Evolutionary conservation across 2,113 vertebrate genomes (phyloP).

Genomic region (Blennius ocellaris): DNA sequence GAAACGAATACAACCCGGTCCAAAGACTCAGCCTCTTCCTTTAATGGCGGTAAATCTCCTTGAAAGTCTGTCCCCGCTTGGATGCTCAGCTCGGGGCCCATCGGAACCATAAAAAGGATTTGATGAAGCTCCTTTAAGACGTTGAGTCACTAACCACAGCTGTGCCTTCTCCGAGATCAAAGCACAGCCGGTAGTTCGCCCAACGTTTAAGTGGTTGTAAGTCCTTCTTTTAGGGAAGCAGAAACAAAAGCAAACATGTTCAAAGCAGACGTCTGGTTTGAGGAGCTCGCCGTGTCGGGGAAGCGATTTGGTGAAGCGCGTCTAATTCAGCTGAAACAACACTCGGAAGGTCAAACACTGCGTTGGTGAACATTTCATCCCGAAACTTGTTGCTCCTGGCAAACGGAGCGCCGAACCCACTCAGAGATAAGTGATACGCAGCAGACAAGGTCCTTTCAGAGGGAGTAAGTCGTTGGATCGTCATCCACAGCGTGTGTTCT

Average conservation of each 20-base stretch:
- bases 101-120: constrained; percentile 43
- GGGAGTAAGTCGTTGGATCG: constrained; percentile 13
- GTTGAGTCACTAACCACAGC: constrained; percentile 68
- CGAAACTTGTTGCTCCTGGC: constrained; percentile 51
- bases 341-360: constrained; percentile 44
- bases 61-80: constrained; percentile 7
- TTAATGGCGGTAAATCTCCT: constrained; percentile 21
- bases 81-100: constrained; percentile 27
- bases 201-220: constrained; percentile 37
- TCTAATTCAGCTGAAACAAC: constrained; percentile 48
- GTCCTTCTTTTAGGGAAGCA: constrained; percentile 9
- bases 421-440: constrained; percentile 44
- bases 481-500: constrained; percentile 17
- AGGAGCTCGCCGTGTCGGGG: constrained; percentile 51
- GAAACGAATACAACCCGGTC: background rate
- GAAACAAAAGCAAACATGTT: constrained; percentile 49
- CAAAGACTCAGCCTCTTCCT: constrained; percentile 7
- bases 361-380: constrained; percentile 40
- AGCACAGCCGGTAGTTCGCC: constrained; percentile 38
- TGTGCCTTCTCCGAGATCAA: constrained; percentile 49
- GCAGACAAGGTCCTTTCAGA: constrained; percentile 42
- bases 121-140: constrained; percentile 48
- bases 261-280: constrained; percentile 40
- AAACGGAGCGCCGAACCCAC: constrained; percentile 31
- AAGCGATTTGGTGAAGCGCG: constrained; percentile 46